Conservation (phyloP, 1,140 invertebrate species). For the Chelonus insularis region DNA sequence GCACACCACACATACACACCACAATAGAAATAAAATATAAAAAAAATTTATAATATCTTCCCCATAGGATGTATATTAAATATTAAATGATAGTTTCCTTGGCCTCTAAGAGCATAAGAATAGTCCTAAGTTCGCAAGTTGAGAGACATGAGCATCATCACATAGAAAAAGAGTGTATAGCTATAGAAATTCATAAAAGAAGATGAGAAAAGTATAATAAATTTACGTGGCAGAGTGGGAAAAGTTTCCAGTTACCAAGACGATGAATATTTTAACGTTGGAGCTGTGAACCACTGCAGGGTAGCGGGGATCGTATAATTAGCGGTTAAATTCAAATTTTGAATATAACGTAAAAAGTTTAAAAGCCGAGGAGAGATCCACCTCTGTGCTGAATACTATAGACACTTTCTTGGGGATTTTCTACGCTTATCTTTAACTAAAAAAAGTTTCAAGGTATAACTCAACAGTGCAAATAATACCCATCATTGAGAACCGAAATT, state of each 20-base stretch:
- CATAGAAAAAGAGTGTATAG: conserved; percentile 3
- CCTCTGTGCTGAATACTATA: not conserved
- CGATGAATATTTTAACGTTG: conserved; percentile 54
- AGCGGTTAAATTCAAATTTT: conserved; percentile 56
- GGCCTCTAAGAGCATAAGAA: not conserved
- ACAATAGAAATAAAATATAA: too few relatives aligned
- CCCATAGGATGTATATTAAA: too few relatives aligned
- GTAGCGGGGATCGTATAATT: conserved; percentile 45
- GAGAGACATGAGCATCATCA: not conserved
- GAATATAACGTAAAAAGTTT: conserved; percentile 52
- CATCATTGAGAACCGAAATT: conserved; percentile 20
- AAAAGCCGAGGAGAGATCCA: conserved; percentile 24
- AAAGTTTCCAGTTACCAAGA: conserved; percentile 52
- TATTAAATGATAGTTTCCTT: not conserved
- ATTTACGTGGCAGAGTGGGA: conserved; percentile 42
- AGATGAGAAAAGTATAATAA: conserved; percentile 40
- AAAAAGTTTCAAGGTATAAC: too few relatives aligned
- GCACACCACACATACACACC: too few relatives aligned
- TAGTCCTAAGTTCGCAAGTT: not conserved
- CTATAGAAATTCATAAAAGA: conserved; percentile 16
- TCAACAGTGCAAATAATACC: too few relatives aligned
- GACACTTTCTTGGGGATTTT: conserved; percentile 13
- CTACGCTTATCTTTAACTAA: conserved; percentile 7
- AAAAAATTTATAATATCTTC: too few relatives aligned
- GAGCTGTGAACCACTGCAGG: conserved; percentile 23